These are phyloP conservation scores for Trichosurus vulpecula DNA, from an alignment of 2,797 vertebrate genomes.

Conservation along the genomic window DNA sequence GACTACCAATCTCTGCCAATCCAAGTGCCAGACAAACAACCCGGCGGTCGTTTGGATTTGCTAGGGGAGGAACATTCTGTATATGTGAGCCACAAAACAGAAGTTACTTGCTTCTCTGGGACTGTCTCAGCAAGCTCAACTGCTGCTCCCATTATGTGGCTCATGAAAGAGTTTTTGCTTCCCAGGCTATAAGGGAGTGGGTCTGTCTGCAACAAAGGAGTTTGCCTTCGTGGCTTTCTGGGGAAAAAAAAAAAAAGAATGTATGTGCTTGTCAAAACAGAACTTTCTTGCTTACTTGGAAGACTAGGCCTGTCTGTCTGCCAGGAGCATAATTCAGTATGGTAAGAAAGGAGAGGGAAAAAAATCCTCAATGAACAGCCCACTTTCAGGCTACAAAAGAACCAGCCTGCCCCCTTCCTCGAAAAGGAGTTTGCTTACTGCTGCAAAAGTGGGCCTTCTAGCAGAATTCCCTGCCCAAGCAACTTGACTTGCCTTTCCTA, in stretches of 20 bases:
- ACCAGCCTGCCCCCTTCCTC: not conserved
- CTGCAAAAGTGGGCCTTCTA: not conserved
- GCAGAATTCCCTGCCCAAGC: not conserved
- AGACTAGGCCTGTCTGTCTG: not conserved
- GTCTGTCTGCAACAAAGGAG: conserved; percentile 40
- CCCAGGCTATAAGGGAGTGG: conserved; percentile 43
- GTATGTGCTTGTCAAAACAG: conserved; percentile 71
- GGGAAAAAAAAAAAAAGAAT: conserved; percentile 28
- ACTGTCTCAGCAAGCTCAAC: not conserved
- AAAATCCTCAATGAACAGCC: conserved; percentile 38
- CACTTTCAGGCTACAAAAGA: not conserved
- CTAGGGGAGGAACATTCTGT: conserved; percentile 30
- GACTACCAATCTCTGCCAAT: conserved; percentile 54
- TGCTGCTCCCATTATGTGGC: not conserved
- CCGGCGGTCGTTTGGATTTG: not conserved
- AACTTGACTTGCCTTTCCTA: not conserved
- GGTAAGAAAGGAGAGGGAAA: not conserved
- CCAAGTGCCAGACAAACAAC: conserved; percentile 43
- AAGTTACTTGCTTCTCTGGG: conserved; percentile 24
- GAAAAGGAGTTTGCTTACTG: not conserved
- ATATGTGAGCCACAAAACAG: conserved; percentile 7
- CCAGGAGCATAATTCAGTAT: conserved; percentile 47
- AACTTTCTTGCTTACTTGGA: conserved; percentile 52
- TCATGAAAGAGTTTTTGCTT: conserved; percentile 15
- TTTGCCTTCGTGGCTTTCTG: conserved; percentile 57